Percentiles rank a stretch among this genome's conserved stretches.
These are phyloP conservation scores for Nymphalis polychloros DNA, from an alignment of 2,888 invertebrate genomes.

Conservation along the genomic window DNA sequence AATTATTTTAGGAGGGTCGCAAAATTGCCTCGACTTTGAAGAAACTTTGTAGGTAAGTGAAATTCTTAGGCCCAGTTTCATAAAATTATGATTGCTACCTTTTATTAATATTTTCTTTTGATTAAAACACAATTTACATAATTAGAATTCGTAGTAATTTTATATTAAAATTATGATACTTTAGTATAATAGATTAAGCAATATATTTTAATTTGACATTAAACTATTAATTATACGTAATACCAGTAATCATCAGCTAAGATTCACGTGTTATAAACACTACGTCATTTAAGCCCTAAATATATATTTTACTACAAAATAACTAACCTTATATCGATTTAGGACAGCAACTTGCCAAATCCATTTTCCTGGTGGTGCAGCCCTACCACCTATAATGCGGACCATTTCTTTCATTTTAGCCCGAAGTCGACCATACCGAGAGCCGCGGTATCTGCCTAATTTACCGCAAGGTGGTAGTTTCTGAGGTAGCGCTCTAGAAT, in stretches of 20 bases:
- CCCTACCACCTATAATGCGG: conserved; percentile 93
- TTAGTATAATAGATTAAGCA: too few relatives aligned
- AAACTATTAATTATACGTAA: too few relatives aligned
- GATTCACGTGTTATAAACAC: too few relatives aligned
- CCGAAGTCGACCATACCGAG: conserved; percentile 52
- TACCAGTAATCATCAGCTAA: too few relatives aligned
- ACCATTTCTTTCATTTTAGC: conserved; percentile 82
- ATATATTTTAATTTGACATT: too few relatives aligned
- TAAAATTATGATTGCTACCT: background rate
- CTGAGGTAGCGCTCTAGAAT: conserved; percentile 47
- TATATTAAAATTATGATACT: too few relatives aligned
- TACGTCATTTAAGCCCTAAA: too few relatives aligned
- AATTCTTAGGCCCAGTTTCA: background rate
- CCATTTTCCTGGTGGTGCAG: conserved; percentile 91
- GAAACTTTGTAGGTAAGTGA: background rate
- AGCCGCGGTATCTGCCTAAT: conserved; percentile 61
- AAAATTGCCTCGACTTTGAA: conserved; percentile 3
- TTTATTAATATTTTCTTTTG: conserved; percentile 1
- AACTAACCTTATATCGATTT: conserved; percentile 88
- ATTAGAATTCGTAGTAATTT: too few relatives aligned
- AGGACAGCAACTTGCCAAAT: conserved; percentile 97
- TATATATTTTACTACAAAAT: too few relatives aligned
- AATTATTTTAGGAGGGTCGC: conserved; percentile 11
- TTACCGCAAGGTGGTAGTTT: conserved; percentile 58
- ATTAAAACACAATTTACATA: background rate